Conservation (phyloP, 2,888 invertebrate genomes). For the Troides helena region DNA sequence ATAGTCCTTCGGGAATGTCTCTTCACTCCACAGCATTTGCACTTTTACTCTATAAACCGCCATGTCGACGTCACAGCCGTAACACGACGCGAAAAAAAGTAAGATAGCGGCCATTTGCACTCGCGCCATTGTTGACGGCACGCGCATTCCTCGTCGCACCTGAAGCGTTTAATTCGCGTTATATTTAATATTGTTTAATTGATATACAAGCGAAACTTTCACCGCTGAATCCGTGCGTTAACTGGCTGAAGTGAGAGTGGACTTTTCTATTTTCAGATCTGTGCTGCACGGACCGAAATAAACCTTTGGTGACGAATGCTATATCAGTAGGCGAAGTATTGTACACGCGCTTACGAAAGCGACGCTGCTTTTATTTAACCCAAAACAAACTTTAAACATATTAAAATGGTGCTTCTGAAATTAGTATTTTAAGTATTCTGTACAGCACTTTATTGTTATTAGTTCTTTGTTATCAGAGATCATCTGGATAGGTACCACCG, state of each 20-base stretch:
- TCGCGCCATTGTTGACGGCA: constrained; percentile 32
- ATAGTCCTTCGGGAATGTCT: constrained; percentile 94
- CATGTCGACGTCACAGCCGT: constrained; percentile 86
- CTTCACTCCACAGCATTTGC: constrained; percentile 92
- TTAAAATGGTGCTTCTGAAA: too few relatives aligned
- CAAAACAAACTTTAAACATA: too few relatives aligned
- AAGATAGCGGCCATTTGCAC: constrained; percentile 65
- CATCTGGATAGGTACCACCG: too few relatives aligned
- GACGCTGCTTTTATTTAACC: neutral
- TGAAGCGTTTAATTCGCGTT: neutral
- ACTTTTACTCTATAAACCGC: constrained; percentile 93
- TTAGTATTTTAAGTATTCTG: too few relatives aligned
- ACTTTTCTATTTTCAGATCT: constrained; percentile 75
- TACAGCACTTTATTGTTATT: too few relatives aligned
- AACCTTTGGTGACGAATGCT: constrained; percentile 59
- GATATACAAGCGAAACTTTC: constrained; percentile 19
- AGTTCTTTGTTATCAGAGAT: too few relatives aligned
- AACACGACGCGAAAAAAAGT: constrained; percentile 40
- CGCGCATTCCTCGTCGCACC: neutral
- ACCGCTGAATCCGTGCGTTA: constrained; percentile 52
- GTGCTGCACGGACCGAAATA: constrained; percentile 68
- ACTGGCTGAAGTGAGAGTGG: constrained; percentile 58
- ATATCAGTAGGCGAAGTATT: constrained; percentile 46
- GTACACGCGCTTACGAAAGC: constrained; percentile 33
- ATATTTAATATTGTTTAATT: constrained; percentile 1